Base-by-base conservation (phyloP, 2,113 vertebrate genomes). In the Rhombomys opimus region DNA sequence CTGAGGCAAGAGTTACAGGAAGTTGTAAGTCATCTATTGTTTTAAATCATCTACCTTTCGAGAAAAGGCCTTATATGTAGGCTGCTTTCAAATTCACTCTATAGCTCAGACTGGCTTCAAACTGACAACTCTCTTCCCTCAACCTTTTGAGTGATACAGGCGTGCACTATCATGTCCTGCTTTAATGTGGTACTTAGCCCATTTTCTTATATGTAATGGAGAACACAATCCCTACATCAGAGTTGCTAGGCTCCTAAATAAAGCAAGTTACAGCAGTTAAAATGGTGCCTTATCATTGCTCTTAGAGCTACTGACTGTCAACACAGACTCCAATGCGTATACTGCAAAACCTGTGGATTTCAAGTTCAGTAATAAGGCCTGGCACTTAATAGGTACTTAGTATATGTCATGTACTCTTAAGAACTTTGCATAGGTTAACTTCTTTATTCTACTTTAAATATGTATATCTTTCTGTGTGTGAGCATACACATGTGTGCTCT, bases 301-400 rank as follows among this genome's bases (percentile, higher is more conserved):
- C 7, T 84, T 92, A 65, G 65, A 59, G 86, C 70, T 78, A 94
- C 2, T 73, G 67, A 91, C 12, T 78, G 90, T 52, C 68, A 95
- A 93, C 50, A 90, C 63, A 95, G 67, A 89, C 27, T 70, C 59
- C 30, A 90, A 41, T 25, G 41, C 50, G 30, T 86, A 25, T 13
- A 75, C 52, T 46, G 32, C 12, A 95, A 25, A 78, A 46, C 25
- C 61, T 94, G 15, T 13, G 23, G 27, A 20, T 80, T 97, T 96
- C 77, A 85, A 76, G 13, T 70, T 96, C 94, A 95, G 92, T n/a
- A 92, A 95, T 76, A 91, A 81, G 17, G 30, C 3, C 23, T 61
- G 80, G 54, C 9, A 81, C 61, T 92, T 80, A 68, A 15, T 68
- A 68, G 12, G n/a, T 80, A 95, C 35, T 90, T 92, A 84, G 72